Base-by-base conservation (phyloP, 2,113 vertebrate genomes). In the Seriola quinqueradiata region DNA sequence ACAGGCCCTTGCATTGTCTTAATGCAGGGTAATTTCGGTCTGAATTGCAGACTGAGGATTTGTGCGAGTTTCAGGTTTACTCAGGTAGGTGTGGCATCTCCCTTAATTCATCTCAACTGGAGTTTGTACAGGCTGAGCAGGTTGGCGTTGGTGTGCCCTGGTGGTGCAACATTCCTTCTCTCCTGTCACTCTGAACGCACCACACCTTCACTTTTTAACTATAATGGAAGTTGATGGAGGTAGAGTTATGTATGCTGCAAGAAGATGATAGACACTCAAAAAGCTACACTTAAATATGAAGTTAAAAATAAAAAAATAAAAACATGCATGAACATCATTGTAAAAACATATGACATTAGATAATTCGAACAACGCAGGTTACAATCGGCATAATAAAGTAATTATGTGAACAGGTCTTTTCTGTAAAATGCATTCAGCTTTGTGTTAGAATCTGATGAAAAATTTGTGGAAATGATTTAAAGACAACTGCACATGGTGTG, bases 81-180 rank as follows among this genome's bases (percentile, higher is more conserved):
- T 79, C 82, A 38, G 61, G 42, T 68, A 74, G 81, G 87, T 44
- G 83, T 12, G 70, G 81, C 42, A 4, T 40, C 65, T 34, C 12
- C 21, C 42, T 48, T 44, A 5, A 21, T 59, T 36, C 3, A 34
- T 63, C 38, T 44, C 10, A 21, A 12, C 21, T n/a, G 38, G 48
- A 77, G 28, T 19, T 19, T 1, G 8, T 81, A 90, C 89, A 77
- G 87, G 90, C 83, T 17, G 46, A 71, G 79, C 84, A 82, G 84
- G 90, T 90, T 76, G 34, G 75, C 52, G 52, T 77, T 81, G 85
- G 59, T 19, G 40, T 64, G 38, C n/a, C 74, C 83, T 86, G 6
- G 83, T 25, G 17, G 40, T 34, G 64, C 86, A 87, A n/a, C 91
- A 93, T 93, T 93, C 88, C 87, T 87, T 52, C 54, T 0, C 8